A percentile compares a stretch with the other conserved stretches of the same genome.
These are phyloP conservation scores for Amphiprion ocellaris DNA, from an alignment of 2,113 vertebrate species.

Conservation along the genomic window DNA sequence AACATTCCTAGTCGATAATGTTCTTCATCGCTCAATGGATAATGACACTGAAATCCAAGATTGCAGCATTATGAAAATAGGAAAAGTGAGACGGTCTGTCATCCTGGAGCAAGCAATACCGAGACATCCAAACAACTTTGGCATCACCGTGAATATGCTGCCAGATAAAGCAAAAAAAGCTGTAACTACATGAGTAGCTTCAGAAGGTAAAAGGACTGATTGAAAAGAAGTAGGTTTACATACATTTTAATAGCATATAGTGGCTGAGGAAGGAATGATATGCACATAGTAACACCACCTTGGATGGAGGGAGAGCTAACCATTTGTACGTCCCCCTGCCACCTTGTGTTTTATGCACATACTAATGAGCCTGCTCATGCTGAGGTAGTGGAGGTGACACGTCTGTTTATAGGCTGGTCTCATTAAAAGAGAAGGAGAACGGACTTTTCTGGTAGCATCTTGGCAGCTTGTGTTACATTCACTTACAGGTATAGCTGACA, in stretches of 20 bases:
- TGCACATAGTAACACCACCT: slow-evolving; percentile 67
- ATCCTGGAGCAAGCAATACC: neutral
- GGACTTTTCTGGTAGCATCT: slow-evolving; percentile 28
- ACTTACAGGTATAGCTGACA: slow-evolving; percentile 48
- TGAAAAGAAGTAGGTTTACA: slow-evolving; percentile 14
- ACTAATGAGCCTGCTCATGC: slow-evolving; percentile 60
- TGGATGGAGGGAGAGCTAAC: slow-evolving; percentile 48
- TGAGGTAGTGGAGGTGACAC: slow-evolving; percentile 56
- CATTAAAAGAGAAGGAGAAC: slow-evolving; percentile 68
- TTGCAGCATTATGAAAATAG: slow-evolving; percentile 8
- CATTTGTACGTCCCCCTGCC: slow-evolving; percentile 55
- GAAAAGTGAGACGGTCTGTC: neutral
- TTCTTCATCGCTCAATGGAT: slow-evolving; percentile 16
- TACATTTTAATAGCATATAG: slow-evolving; percentile 51
- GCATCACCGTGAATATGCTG: slow-evolving; percentile 8
- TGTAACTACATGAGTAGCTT: slow-evolving; percentile 10
- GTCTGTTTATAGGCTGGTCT: slow-evolving; percentile 54
- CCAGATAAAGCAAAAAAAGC: slow-evolving; percentile 28
- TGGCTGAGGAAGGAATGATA: slow-evolving; percentile 27
- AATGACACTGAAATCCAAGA: slow-evolving; percentile 15
- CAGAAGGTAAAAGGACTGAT: slow-evolving; percentile 13
- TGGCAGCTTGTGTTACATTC: slow-evolving; percentile 42
- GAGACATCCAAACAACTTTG: slow-evolving; percentile 19
- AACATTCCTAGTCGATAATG: slow-evolving; percentile 13
- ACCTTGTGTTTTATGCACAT: slow-evolving; percentile 74